These are phyloP conservation scores for Iselma pallidipennis DNA, from an alignment of 2,888 invertebrate species.

Conservation along the genomic window DNA sequence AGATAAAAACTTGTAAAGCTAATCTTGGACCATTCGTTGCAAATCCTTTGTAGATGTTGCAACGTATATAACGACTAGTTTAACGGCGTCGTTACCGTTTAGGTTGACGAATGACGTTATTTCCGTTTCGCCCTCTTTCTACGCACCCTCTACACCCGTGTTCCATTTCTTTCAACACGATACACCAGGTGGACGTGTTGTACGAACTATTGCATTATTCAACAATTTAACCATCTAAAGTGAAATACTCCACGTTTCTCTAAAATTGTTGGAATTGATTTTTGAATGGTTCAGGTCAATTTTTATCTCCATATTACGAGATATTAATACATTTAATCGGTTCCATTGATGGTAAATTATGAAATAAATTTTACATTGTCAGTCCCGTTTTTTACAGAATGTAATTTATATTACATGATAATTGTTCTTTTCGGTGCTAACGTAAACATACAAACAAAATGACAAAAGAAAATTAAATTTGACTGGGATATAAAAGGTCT, in stretches of 20 bases:
- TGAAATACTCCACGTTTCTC: no score
- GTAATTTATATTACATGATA: constrained; percentile 17
- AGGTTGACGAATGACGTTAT: constrained; percentile 43
- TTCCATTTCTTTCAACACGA: constrained; percentile 14
- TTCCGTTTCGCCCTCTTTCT: constrained; percentile 30
- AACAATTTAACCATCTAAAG: neutral
- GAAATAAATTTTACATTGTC: no score
- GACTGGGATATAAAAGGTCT: constrained; percentile 19
- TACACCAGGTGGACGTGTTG: constrained; percentile 18
- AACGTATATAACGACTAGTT: constrained; percentile 45
- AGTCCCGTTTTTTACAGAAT: constrained; percentile 3
- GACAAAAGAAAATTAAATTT: constrained; percentile 28
- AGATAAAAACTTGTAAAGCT: constrained; percentile 37
- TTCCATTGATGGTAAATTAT: no score
- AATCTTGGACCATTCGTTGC: constrained; percentile 39
- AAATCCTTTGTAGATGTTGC: constrained; percentile 38
- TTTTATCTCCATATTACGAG: no score
- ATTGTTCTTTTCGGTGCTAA: neutral
- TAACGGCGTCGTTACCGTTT: constrained; percentile 43
- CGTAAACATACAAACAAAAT: constrained; percentile 16
- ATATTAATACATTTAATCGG: no score
- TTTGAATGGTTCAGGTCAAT: no score
- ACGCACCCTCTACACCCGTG: constrained; percentile 31
- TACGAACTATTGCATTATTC: constrained; percentile 15
- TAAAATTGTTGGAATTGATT: neutral